Conservation (phyloP, 1,140 invertebrate species). For the Atopsyche davidsoni region DNA sequence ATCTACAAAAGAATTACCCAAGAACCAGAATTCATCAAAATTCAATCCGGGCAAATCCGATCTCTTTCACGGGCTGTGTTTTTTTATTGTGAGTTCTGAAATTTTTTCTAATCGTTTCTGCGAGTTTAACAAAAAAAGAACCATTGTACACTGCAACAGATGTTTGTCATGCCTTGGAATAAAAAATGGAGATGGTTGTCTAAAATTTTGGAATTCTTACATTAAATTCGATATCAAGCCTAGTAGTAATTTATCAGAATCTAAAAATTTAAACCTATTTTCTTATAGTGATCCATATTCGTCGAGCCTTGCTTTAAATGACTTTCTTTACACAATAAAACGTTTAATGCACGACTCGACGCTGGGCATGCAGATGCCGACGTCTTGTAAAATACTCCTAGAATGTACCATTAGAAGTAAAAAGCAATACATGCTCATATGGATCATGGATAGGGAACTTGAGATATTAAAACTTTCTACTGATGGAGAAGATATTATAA, state of each 20-base stretch:
- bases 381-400: conserved; percentile 45
- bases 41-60: conserved; percentile 40
- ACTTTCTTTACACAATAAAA: conserved; percentile 48
- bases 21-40: conserved; percentile 12
- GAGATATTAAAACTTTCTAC: conserved; percentile 34
- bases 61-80: conserved; percentile 48
- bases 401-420: conserved; percentile 39
- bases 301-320: conserved; percentile 32
- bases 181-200: conserved; percentile 36
- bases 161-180: conserved; percentile 50
- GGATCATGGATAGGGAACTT: conserved; percentile 52
- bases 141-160: conserved; percentile 46
- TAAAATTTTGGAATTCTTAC: conserved; percentile 45
- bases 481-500: neutral
- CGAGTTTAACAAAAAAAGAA: conserved; percentile 41
- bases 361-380: conserved; percentile 42
- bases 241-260: conserved; percentile 21
- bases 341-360: conserved; percentile 43
- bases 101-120: conserved; percentile 38
- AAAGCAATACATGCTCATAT: conserved; percentile 48
- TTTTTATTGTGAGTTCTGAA: conserved; percentile 41
- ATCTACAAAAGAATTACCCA: conserved; percentile 17
- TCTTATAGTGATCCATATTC: conserved; percentile 28
- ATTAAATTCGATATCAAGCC: conserved; percentile 36
- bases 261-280: conserved; percentile 34